Base-by-base conservation (phyloP, 2,113 vertebrate genomes). In the Entelurus aequoreus region DNA sequence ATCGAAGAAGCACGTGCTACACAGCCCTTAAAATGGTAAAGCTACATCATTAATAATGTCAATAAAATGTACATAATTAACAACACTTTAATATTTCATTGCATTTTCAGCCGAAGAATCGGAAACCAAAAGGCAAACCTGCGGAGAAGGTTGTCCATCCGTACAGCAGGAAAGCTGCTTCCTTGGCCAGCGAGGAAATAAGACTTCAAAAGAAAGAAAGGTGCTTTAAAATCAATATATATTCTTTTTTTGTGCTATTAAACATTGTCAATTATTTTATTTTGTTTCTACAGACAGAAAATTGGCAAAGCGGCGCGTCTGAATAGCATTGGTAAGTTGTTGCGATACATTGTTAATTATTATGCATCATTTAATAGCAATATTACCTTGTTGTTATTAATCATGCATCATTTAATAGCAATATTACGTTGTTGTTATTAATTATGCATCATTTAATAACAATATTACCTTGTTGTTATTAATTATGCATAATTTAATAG, bases 161-260 rank as follows among this genome's bases (percentile, higher is more conserved):
- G 1, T 96, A 91, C 74, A 99, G 97, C 83, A 91, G 97, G 78
- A 98, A 96, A 81, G 96, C 97, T 5, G 94, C 90, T 0, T 96
- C 95, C 14, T 87, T 99, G 36, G 88, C 87, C 5, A 88, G 93
- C 85, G 91, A 93, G 56, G 90, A 88, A 8, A 91, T 90, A 75
- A 91, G 91, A 72, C 91, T 94, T 66, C 91, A 89, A 2, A 94
- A 86, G 74, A 99, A 93, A 76, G 94, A 94, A 44, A 95, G 81
- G 91, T 89, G 0, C 36, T 5, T 8, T 3, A 16, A 4, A 51
- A 51, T 49, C 13, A 49, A 49, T 15, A 8, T 49, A 12, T 15
- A 51, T 16, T n/a, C 6, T 16, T n/a, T n/a, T 15, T 54, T 12
- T 12, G 53, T 42, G 14, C 7, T 40, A 7, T 10, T 42, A 42